Percentiles rank a stretch among this genome's conserved stretches.
Evolutionary conservation across 2,888 invertebrate genomes (phyloP).

Genomic region (Limnephilus rhombicus): DNA sequence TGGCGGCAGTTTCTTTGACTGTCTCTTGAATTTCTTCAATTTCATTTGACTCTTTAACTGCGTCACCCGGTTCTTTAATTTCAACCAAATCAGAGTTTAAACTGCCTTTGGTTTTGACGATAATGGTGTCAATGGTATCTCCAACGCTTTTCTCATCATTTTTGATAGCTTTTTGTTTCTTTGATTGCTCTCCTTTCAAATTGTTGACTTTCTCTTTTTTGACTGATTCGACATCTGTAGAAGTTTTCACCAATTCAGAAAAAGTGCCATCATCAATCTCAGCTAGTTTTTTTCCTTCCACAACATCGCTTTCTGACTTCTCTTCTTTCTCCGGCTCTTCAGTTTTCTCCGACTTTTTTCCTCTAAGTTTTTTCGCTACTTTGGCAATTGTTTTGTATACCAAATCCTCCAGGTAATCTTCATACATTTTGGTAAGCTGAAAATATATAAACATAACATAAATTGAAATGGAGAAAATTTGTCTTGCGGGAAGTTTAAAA

Average conservation of each 20-base stretch:
- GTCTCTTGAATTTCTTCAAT: slow-evolving; percentile 8
- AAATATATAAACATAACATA: slow-evolving; percentile 66
- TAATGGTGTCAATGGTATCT: slow-evolving; percentile 49
- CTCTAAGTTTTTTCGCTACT: slow-evolving; percentile 68
- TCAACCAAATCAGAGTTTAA: slow-evolving; percentile 2
- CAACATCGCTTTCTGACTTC: slow-evolving; percentile 14
- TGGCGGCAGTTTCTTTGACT: not conserved
- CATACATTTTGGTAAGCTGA: slow-evolving; percentile 85
- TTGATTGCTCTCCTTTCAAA: not conserved
- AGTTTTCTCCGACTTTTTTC: slow-evolving; percentile 13
- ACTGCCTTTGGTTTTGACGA: slow-evolving; percentile 56
- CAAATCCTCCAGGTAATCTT: slow-evolving; percentile 84
- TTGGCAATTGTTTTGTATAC: slow-evolving; percentile 76
- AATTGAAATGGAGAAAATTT: not conserved
- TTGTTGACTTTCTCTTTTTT: not conserved
- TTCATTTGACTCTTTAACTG: not conserved
- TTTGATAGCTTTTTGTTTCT: not conserved
- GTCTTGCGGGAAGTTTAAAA: not conserved
- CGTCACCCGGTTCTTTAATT: not conserved
- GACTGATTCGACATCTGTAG: not conserved
- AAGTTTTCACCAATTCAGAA: slow-evolving; percentile 3
- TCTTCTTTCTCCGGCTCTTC: not conserved
- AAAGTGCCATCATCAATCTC: slow-evolving; percentile 44
- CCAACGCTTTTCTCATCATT: not conserved
- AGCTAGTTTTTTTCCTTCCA: slow-evolving; percentile 48